Percentiles rank a stretch among this genome's conserved stretches.
phyloP scores from a whole-genome alignment of 2,797 vertebrate species.

The Sciaenops ocellatus region DNA sequence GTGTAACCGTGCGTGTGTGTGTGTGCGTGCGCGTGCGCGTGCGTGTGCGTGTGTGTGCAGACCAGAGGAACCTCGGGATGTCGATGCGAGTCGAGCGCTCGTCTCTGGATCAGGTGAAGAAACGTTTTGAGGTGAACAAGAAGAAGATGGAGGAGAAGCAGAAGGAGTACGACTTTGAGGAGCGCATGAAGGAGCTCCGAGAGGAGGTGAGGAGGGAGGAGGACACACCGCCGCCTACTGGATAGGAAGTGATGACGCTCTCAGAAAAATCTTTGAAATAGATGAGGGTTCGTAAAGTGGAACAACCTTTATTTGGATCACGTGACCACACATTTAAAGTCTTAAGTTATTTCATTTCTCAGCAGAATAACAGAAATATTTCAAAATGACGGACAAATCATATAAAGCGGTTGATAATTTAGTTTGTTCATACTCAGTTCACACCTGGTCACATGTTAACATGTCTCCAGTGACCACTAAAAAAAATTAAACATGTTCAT shows the following conservation, averaged over 20 bases:
- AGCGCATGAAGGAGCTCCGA: slow-evolving; percentile 97
- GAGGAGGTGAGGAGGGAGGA: slow-evolving; percentile 89
- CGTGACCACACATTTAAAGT: too few species aligned
- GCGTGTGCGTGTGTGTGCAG: slow-evolving; percentile 68
- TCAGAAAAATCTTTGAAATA: slow-evolving; percentile 69
- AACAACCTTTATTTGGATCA: too few species aligned
- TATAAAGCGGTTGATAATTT: too few species aligned
- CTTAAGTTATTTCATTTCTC: too few species aligned
- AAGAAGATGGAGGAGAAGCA: slow-evolving; percentile 99
- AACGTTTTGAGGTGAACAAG: slow-evolving; percentile 97
- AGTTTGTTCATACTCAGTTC: too few species aligned
- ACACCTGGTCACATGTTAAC: too few species aligned
- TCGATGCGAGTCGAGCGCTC: slow-evolving; percentile 98
- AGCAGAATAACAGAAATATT: too few species aligned
- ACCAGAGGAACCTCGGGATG: slow-evolving; percentile 98
- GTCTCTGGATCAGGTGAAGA: slow-evolving; percentile 97
- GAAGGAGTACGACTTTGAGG: slow-evolving; percentile 99
- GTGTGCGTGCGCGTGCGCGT: not conserved
- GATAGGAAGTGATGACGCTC: not conserved
- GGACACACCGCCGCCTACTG: not conserved
- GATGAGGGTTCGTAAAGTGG: too few species aligned
- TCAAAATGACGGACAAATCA: too few species aligned
- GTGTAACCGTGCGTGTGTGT: not conserved
- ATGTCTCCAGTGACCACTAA: too few species aligned
- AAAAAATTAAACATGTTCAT: too few species aligned